These are phyloP conservation scores for Oegoconia quadripuncta DNA, from an alignment of 2,888 invertebrate genomes.

Conservation along the genomic window DNA sequence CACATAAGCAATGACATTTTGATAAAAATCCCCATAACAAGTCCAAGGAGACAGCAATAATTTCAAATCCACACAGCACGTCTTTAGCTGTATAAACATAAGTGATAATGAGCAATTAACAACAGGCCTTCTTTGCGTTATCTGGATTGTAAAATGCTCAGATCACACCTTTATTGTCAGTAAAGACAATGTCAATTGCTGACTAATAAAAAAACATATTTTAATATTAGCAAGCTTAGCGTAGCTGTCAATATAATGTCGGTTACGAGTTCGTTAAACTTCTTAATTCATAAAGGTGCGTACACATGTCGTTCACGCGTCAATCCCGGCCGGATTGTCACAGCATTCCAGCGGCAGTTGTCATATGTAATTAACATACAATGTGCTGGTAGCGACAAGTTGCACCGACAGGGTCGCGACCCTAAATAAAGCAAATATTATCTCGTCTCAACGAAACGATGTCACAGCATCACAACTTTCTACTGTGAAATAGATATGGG, in stretches of 20 bases:
- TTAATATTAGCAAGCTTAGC: constrained; percentile 21
- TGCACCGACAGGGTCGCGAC: constrained; percentile 45
- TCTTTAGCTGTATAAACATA: constrained; percentile 36
- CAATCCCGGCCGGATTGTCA: constrained; percentile 32
- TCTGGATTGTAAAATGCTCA: constrained; percentile 30
- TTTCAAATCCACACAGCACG: constrained; percentile 22
- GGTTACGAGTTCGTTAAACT: constrained; percentile 40
- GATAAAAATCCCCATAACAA: neutral
- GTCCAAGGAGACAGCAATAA: constrained; percentile 1
- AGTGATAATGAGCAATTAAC: constrained; percentile 26
- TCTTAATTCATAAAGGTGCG: constrained; percentile 34
- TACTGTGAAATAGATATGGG: constrained; percentile 14
- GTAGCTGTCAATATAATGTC: constrained; percentile 27
- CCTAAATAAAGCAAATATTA: constrained; percentile 29
- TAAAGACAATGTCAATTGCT: constrained; percentile 27
- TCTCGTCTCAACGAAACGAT: constrained; percentile 9
- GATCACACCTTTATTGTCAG: constrained; percentile 27
- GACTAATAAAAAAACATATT: constrained; percentile 19
- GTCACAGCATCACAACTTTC: constrained; percentile 18
- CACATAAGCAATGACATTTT: neutral
- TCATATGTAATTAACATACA: constrained; percentile 67
- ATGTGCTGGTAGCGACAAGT: constrained; percentile 61
- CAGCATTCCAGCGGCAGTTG: constrained; percentile 41
- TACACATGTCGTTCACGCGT: constrained; percentile 25
- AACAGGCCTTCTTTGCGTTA: constrained; percentile 23